Conservation (phyloP, 1,140 invertebrate genomes). For the Bradysia coprophila region DNA sequence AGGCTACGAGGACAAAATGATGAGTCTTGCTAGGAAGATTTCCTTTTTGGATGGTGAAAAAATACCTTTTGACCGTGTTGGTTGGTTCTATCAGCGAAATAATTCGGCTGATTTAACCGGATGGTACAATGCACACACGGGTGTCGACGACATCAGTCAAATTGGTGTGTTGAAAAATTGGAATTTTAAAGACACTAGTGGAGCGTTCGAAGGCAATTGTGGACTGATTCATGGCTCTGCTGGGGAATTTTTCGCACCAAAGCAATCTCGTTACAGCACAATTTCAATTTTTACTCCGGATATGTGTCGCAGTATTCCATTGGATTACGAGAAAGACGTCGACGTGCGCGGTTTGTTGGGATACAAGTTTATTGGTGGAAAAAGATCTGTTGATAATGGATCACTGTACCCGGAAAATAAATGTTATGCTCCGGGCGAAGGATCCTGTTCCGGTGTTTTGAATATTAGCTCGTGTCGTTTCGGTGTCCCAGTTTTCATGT, state of each 20-base stretch:
- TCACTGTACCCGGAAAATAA: slow-evolving; percentile 37
- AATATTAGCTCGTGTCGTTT: slow-evolving; percentile 51
- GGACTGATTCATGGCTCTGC: slow-evolving; percentile 41
- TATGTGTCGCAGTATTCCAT: slow-evolving; percentile 38
- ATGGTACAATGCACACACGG: slow-evolving; percentile 51
- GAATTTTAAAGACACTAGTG: slow-evolving; percentile 41
- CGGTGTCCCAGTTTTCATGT: slow-evolving; percentile 62
- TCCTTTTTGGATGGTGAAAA: slow-evolving; percentile 24
- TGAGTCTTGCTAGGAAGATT: slow-evolving; percentile 38
- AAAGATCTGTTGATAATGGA: slow-evolving; percentile 35
- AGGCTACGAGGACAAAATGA: slow-evolving; percentile 50
- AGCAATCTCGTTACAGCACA: slow-evolving; percentile 30
- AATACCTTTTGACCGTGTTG: slow-evolving; percentile 1
- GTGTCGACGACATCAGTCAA: slow-evolving; percentile 30
- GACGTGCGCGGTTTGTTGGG: slow-evolving; percentile 30
- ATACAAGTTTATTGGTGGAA: slow-evolving; percentile 33
- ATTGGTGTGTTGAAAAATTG: slow-evolving; percentile 45
- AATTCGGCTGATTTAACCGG: slow-evolving; percentile 50
- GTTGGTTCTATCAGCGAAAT: slow-evolving; percentile 36
- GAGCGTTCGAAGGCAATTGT: slow-evolving; percentile 35
- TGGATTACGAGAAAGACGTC: slow-evolving; percentile 33
- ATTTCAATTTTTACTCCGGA: slow-evolving; percentile 46
- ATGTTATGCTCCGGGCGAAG: slow-evolving; percentile 52
- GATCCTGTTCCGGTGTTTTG: slow-evolving; percentile 43
- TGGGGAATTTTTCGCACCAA: slow-evolving; percentile 55